Base-by-base conservation (phyloP, 2,113 vertebrate genomes). In the Microcebus jonahi region DNA sequence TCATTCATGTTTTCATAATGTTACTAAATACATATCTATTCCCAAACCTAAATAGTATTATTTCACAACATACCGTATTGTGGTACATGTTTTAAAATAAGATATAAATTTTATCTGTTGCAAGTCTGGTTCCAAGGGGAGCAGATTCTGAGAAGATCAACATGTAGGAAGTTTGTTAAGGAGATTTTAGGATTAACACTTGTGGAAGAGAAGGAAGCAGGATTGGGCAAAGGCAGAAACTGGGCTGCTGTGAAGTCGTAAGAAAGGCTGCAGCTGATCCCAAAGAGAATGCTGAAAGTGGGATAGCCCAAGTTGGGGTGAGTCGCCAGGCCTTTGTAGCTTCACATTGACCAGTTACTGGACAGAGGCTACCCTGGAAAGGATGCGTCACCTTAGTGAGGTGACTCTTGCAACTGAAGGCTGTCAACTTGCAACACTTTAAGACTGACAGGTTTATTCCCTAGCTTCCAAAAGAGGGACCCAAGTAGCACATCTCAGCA, bases 41-140 rank as follows among this genome's bases (percentile, higher is more conserved):
- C 57, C 21, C 57, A 85, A 71, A 55, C 29, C 6, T 57, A 92
- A 67, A 17, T 31, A 63, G 36, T 65, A 57, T 1, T 55, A 36
- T 45, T 42, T 77, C 55, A 57, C 55, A 57, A 63, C 25, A 29
- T 63, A 63, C 29, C 27, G 5, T 48, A 29, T n/a, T 61, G 23
- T 68, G 23, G 57, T 36, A 15, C n/a, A 14, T 73, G 27, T 42
- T 95, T 92, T 88, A 53, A 86, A 55, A 59, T 20, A 91, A 48
- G 36, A 82, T 93, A 31, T 17, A 53, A 81, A 34, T 77, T 79
- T 14, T 48, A 10, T 71, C 61, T 87, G n/a, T 92, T 77, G 20
- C 61, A 81, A 77, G 76, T 67, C 23, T 13, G 17, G 20, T 61
- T 87, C 59, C 39, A 57, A 81, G 68, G 90, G 42, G 79, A 79